A percentile compares a stretch with the other conserved stretches of the same genome.
Conservation (phyloP, 2,888 invertebrate species). For the Andricus quercusramuli region DNA sequence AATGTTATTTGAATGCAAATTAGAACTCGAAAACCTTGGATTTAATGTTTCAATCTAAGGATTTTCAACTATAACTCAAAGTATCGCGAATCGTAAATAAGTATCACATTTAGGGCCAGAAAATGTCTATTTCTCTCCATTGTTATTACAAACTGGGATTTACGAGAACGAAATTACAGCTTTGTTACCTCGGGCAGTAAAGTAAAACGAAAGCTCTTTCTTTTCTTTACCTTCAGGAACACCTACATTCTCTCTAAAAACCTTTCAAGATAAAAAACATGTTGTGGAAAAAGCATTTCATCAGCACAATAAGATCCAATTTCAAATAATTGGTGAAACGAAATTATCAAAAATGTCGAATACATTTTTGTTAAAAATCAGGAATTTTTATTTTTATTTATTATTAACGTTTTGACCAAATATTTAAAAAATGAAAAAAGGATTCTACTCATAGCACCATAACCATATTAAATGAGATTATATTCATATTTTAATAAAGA, state of each 20-base stretch:
- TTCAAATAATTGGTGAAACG: too few relatives aligned
- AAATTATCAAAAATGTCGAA: too few relatives aligned
- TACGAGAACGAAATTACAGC: constrained; percentile 29
- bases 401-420: too few relatives aligned
- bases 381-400: too few relatives aligned
- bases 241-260: constrained; percentile 8
- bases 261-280: neutral
- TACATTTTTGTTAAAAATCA: too few relatives aligned
- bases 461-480: too few relatives aligned
- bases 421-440: too few relatives aligned
- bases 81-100: neutral
- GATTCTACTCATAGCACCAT: too few relatives aligned
- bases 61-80: neutral
- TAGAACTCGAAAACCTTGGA: neutral
- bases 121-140: neutral
- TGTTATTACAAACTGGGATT: neutral
- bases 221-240: neutral
- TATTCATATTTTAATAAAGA: too few relatives aligned
- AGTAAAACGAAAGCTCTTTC: constrained; percentile 5
- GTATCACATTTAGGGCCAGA: neutral
- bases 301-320: neutral
- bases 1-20: neutral
- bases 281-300: neutral
- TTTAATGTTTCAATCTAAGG: neutral
- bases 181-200: neutral